Base-by-base conservation (phyloP, 2,797 vertebrate genomes). In the Lagorchestes hirsutus region DNA sequence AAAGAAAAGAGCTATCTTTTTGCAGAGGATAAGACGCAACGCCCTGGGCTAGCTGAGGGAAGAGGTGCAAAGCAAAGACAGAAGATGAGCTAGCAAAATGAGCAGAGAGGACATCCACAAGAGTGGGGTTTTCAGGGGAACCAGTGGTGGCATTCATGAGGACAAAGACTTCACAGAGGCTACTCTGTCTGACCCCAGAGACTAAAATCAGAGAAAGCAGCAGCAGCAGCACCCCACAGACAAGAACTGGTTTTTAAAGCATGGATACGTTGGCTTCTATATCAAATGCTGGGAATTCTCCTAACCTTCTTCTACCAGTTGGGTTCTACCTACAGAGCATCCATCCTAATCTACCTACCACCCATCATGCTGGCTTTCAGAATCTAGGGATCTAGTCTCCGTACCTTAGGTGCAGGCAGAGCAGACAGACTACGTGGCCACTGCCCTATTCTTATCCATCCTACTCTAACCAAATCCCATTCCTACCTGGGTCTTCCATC, bases 1-100 rank as follows among this genome's bases (percentile, higher is more conserved):
- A 94, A 97, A 95, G 94, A 97, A 97, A 93, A 95, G 94, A 13
- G 46, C 93, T 97, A 93, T 97, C 94, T 87, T 93, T 93, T 1
- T 1, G 91, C 91, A 96, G 40, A 96, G 94, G 67, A 54, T 55
- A 40, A 67, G 94, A 55, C 90, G 2, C 18, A 95, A 90, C 91
- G 90, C 93, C 93, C 94, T 87, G 95, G 95, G 95, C 93, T 50
- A 96, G 82, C 94, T 97, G 96, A 98, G 90, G 95, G 93, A 94
- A 97, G 93, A 93, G 0, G 18, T 46, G 22, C 40, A 82, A 40
- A 82, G 9, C 40, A 27, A 22, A 82, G 22, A 82, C 46, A 82
- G 40, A 11, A 82, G 74, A 82, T 82, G 40, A 82, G 22, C 40
- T 27, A 14, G 74, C 67, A 82, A 40, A 82, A 82, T 2, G 67